These are phyloP conservation scores for Eunapius fragilis DNA, from an alignment of 37 sponge, comb jelly and placozoan species.

Conservation along the genomic window DNA sequence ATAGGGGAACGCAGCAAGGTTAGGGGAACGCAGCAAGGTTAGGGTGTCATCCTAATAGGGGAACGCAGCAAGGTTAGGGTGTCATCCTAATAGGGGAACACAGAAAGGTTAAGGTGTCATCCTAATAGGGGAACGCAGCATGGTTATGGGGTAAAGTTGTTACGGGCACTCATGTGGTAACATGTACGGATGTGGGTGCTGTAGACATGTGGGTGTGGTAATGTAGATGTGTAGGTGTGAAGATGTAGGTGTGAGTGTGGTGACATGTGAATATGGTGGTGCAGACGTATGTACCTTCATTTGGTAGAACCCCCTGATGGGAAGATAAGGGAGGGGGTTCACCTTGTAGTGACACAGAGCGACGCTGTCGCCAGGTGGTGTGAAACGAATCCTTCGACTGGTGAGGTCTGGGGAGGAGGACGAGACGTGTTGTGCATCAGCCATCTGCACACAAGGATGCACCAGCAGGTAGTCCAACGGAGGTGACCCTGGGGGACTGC, in stretches of 20 bases:
- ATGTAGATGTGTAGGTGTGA: no score
- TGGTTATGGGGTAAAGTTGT: neutral
- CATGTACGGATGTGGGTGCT: no score
- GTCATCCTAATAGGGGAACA: conserved; percentile 51
- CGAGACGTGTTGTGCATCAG: conserved; percentile 19
- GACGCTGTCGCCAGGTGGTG: conserved; percentile 74
- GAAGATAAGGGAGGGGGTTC: conserved; percentile 44
- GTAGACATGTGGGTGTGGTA: neutral
- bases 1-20: neutral
- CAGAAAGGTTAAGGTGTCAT: conserved; percentile 24
- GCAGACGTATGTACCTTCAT: conserved; percentile 90
- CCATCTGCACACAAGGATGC: conserved; percentile 82
- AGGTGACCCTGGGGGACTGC: conserved; percentile 54
- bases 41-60: conserved; percentile 67
- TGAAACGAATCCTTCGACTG: conserved; percentile 78
- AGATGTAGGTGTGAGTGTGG: no score
- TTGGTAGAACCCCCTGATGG: conserved; percentile 89
- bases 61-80: neutral
- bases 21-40: no score
- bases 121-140: conserved; percentile 24
- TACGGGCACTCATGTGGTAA: neutral
- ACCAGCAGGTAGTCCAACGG: conserved; percentile 65
- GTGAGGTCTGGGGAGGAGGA: neutral
- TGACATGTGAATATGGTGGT: no score
- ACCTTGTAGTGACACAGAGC: conserved; percentile 73